Percentiles rank a stretch among this genome's conserved stretches.
Conservation (phyloP, 2,113 vertebrate species). For the Thoracochromis brauschi region DNA sequence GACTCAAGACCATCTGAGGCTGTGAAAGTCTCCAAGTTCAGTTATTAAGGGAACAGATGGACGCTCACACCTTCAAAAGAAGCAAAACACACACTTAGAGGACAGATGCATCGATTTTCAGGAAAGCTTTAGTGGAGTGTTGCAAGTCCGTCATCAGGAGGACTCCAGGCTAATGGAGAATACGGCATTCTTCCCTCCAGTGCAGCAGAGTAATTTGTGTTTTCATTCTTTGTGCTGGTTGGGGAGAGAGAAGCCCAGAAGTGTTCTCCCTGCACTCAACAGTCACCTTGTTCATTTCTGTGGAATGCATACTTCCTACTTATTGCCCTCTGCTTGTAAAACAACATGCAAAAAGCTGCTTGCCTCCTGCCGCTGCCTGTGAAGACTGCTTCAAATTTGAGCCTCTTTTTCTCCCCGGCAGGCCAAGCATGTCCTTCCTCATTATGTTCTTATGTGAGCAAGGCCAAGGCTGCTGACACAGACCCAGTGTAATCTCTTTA, state of each 20-base stretch:
- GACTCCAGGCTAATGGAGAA: constrained; percentile 17
- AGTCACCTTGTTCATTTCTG: not conserved
- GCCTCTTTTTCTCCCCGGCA: constrained; percentile 70
- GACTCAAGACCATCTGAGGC: not conserved
- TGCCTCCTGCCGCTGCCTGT: not conserved
- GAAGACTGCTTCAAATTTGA: constrained; percentile 68
- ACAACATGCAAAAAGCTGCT: constrained; percentile 44
- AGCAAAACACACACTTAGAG: not conserved
- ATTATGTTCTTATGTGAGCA: constrained; percentile 79
- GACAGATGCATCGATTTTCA: constrained; percentile 9
- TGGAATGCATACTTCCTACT: constrained; percentile 23
- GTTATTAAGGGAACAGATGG: not conserved
- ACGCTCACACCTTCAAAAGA: constrained; percentile 26
- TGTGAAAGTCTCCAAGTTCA: not conserved
- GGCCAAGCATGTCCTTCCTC: constrained; percentile 78
- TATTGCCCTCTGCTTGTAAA: constrained; percentile 24
- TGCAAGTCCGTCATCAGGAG: constrained; percentile 1
- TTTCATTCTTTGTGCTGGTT: not conserved
- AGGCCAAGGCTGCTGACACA: constrained; percentile 84
- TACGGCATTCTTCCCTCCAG: constrained; percentile 2
- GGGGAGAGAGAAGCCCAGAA: not conserved
- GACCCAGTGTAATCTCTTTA: constrained; percentile 91
- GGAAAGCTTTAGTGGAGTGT: not conserved
- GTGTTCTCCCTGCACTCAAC: constrained; percentile 2
- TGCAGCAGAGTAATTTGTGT: constrained; percentile 7